Percentiles rank a stretch among this genome's conserved stretches.
Evolutionary conservation across 2,888 invertebrate genomes (phyloP).

Genomic region (Biston betularia): DNA sequence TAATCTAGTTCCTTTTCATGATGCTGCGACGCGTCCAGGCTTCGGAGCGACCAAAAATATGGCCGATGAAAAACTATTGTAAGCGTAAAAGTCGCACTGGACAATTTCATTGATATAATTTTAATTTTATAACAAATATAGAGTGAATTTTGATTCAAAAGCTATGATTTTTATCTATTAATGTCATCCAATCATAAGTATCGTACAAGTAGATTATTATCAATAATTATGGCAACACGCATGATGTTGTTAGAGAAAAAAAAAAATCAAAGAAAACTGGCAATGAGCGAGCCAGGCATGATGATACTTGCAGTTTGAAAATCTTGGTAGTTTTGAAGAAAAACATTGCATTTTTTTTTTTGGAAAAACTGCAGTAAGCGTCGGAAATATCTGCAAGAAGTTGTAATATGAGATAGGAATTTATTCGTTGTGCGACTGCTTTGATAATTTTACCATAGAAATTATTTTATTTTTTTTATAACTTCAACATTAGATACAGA

Average conservation of each 20-base stretch:
- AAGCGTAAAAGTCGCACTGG: constrained; percentile 60
- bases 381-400: not conserved
- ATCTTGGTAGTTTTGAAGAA: not conserved
- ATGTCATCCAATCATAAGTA: constrained; percentile 25
- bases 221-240: constrained; percentile 43
- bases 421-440: constrained; percentile 3
- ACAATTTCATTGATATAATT: constrained; percentile 53
- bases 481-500: too few relatives aligned
- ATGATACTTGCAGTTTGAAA: constrained; percentile 38
- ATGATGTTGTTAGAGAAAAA: constrained; percentile 48
- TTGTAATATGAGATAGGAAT: constrained; percentile 1
- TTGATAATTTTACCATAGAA: not conserved
- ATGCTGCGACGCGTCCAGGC: not conserved
- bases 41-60: constrained; percentile 1
- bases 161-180: constrained; percentile 2
- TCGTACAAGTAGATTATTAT: constrained; percentile 28
- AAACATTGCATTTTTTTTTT: not conserved
- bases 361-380: not conserved
- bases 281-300: constrained; percentile 52
- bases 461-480: not conserved
- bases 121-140: constrained; percentile 21
- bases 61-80: constrained; percentile 50
- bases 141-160: constrained; percentile 15
- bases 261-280: constrained; percentile 46
- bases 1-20: not conserved